Conservation (phyloP, 2,888 invertebrate genomes). For the Lobophora halterata region DNA sequence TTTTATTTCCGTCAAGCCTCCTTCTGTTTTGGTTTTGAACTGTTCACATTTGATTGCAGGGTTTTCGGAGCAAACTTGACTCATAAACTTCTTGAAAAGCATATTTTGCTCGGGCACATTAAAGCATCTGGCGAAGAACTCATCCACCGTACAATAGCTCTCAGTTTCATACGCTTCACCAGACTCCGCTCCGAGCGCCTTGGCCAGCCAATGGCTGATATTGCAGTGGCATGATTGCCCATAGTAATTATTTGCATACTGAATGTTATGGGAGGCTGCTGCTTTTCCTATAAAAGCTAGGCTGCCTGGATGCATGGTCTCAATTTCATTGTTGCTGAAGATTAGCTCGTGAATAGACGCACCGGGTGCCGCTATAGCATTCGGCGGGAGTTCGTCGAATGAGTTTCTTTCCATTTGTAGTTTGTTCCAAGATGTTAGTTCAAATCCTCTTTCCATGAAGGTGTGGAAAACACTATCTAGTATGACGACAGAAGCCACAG, state of each 20-base stretch:
- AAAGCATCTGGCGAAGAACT: constrained; percentile 82
- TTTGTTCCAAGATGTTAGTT: constrained; percentile 84
- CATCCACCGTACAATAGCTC: constrained; percentile 83
- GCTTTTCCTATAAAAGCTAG: constrained; percentile 82
- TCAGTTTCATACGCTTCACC: constrained; percentile 68
- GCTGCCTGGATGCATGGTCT: constrained; percentile 68
- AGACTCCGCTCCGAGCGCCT: constrained; percentile 60
- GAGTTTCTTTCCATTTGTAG: constrained; percentile 83
- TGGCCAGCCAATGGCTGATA: constrained; percentile 79
- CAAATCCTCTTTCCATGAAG: constrained; percentile 81
- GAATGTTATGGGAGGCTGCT: constrained; percentile 61
- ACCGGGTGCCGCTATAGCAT: constrained; percentile 76
- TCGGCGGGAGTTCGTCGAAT: constrained; percentile 79
- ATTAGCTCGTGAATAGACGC: constrained; percentile 80
- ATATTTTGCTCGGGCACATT: constrained; percentile 83
- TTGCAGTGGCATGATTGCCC: constrained; percentile 83
- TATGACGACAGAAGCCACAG: constrained; percentile 82
- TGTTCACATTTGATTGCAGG: constrained; percentile 80
- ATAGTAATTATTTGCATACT: constrained; percentile 83
- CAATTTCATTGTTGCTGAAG: constrained; percentile 70
- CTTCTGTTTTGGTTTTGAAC: constrained; percentile 58
- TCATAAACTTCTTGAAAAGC: constrained; percentile 82
- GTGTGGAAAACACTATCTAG: constrained; percentile 82
- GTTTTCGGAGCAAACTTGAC: constrained; percentile 78
- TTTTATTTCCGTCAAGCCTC: constrained; percentile 54